Base-by-base conservation (phyloP, 2,113 vertebrate genomes). In the Ictidomys tridecemlineatus region DNA sequence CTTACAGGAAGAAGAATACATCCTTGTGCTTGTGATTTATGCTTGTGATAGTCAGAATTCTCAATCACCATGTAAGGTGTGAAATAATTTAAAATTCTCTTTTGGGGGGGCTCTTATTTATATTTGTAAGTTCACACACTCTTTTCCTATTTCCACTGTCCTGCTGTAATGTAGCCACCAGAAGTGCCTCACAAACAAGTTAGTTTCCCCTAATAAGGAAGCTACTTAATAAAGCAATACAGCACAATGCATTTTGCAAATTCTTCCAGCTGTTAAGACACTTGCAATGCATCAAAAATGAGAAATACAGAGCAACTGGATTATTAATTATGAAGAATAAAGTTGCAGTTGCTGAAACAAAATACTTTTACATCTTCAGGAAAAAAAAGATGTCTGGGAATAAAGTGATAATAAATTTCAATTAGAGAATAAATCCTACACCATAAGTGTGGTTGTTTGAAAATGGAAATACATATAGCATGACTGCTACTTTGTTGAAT, bases 311-410 rank as follows among this genome's bases (percentile, higher is more conserved):
- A 93, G 42, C 51, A 89, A 78, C 89, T 72, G 67, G 80, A 61
- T 95, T 98, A 95, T 96, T 96, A 98, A 96, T 97, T 97, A 98
- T 83, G 70, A 95, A 96, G 65, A 93, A 93, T 77, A 94, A 94
- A 97, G 77, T 63, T 88, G 37, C 77, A 97, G 67, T 93, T 90
- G 76, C 80, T 83, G 42, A 97, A 97, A 95, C 67, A 96, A 96
- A 96, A 78, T 90, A 78, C 73, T 93, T 93, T 91, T 84, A 79
- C 13, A 83, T 89, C 92, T 96, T 84, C 13, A 85, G 88, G 74
- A 58, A 94, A 84, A 78, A 82, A 78, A 85, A 83, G 76, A 85
- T 93, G 53, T 86, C 76, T 84, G 73, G n/a, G 58, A 24, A 94
- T 89, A 42, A 95, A 86, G 84, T 74, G 65, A 70, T 74, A 65